A percentile compares a stretch with the other conserved stretches of the same genome.
phyloP scores from a whole-genome alignment of 2,113 vertebrate genomes.

The Acrocephalus arundinaceus region DNA sequence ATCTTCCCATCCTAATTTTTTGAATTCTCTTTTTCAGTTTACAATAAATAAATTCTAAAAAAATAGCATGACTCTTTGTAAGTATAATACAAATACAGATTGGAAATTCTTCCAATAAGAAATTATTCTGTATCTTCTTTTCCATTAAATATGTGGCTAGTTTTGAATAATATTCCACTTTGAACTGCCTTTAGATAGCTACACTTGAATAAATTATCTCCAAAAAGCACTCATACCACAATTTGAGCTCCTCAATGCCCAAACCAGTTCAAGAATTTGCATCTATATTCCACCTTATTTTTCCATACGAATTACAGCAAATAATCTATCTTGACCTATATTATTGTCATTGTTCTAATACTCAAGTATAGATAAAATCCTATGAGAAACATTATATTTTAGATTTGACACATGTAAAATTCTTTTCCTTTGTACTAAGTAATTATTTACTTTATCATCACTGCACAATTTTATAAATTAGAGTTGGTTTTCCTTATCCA shows the following conservation, averaged over 20 bases:
- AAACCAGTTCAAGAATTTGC: background rate
- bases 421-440: background rate
- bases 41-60: constrained; percentile 71
- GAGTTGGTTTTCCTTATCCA: background rate
- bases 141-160: background rate
- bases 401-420: background rate
- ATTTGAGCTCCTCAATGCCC: background rate
- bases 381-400: background rate
- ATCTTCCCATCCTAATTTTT: constrained; percentile 15
- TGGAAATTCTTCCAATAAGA: constrained; percentile 41
- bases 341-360: background rate
- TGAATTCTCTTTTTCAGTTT: constrained; percentile 12
- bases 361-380: background rate
- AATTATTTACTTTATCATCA: background rate
- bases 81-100: constrained; percentile 63
- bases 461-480: background rate
- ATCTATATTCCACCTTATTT: background rate
- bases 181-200: constrained; percentile 58
- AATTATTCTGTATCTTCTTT: constrained; percentile 29
- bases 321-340: background rate
- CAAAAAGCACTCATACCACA: background rate
- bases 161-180: constrained; percentile 60
- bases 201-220: constrained; percentile 25
- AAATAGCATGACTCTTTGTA: background rate
- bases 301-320: background rate